A percentile compares a stretch with the other conserved stretches of the same genome.
These are phyloP conservation scores for Pseudanteris insignis DNA, from an alignment of 2,888 invertebrate species.

Conservation along the genomic window DNA sequence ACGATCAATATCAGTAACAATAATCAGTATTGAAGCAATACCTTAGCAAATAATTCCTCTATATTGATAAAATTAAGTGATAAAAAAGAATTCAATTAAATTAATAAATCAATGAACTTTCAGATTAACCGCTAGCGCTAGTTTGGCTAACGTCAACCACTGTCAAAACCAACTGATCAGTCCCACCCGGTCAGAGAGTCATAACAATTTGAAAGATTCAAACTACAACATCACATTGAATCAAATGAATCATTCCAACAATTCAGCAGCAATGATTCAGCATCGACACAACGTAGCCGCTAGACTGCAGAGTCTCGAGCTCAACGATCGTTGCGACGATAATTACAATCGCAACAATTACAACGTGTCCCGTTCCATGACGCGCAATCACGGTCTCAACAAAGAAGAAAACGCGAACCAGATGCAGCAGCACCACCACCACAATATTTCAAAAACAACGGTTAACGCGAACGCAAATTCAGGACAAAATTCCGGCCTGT, in stretches of 20 bases:
- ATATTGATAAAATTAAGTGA: not conserved
- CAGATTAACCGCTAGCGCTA: slow-evolving; percentile 61
- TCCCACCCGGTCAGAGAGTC: slow-evolving; percentile 63
- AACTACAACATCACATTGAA: slow-evolving; percentile 61
- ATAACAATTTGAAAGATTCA: slow-evolving; percentile 63
- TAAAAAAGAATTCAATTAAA: not conserved
- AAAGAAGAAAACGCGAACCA: slow-evolving; percentile 64
- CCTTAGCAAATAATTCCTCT: too few species aligned
- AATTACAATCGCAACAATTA: slow-evolving; percentile 63
- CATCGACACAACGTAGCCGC: slow-evolving; percentile 55
- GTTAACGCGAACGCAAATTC: slow-evolving; percentile 62
- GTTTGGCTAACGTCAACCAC: slow-evolving; percentile 64
- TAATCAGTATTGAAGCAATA: too few species aligned
- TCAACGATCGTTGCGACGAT: slow-evolving; percentile 58
- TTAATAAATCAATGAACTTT: slow-evolving; percentile 32
- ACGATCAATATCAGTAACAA: too few species aligned
- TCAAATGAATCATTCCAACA: slow-evolving; percentile 45
- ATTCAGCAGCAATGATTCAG: slow-evolving; percentile 48
- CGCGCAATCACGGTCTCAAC: slow-evolving; percentile 60
- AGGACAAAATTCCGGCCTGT: slow-evolving; percentile 56
- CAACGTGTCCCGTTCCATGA: slow-evolving; percentile 58
- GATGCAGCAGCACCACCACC: slow-evolving; percentile 61
- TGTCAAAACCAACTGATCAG: slow-evolving; percentile 61
- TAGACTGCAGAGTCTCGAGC: slow-evolving; percentile 58
- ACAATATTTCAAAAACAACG: slow-evolving; percentile 63